Base-by-base conservation (phyloP, 1,140 invertebrate genomes). In the Dendrolimus punctatus region DNA sequence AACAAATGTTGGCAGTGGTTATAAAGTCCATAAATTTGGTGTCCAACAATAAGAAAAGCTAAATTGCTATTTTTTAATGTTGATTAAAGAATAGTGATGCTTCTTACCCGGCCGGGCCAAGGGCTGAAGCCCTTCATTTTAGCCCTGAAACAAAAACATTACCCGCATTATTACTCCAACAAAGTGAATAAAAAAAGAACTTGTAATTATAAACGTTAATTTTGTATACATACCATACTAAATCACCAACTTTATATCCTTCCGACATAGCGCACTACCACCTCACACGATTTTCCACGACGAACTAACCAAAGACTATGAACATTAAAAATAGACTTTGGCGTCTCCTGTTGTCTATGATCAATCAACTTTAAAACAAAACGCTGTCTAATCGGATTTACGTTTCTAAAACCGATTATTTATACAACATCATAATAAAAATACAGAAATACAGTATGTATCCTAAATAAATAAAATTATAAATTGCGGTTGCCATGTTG, bases 101-200 rank as follows among this genome's bases (percentile, higher is more conserved):
- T 68, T 91, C 93, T 93, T 91, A 97, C 95, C 91, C 94, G 94
- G 85, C 94, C 95, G 44, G 96, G 95, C 96, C 96, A 98, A 58
- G 95, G 94, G 57, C 95, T 94, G 88, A 95, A 98, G 72, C 95
- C 95, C 90, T 96, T 97, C 95, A 97, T 97, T 91, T 96, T 96
- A 23, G 95, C 95, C 95, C 95, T 96, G 90, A 75, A 94, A 94
- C 81, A 82, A 85, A 89, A 68, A 83, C 42, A 57, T 10, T 40
- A 52, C 9, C 53, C 58, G 46, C 46, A 49, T 58, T 60, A 59
- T 43, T 51, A 23, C 56, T 8, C 44, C 43, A 42, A 8, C 23
- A 54, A 53, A 44, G 8, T 39, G 37, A 6, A 53, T 7, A 43
- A 6, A 42, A 43, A 39, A 39, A 62, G n/a, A 45, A 57, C 50